Percentiles rank a stretch among this genome's conserved stretches.
Evolutionary conservation across 2,113 vertebrate species (phyloP).

Genomic region (Dunckerocampus dactyliophorus): DNA sequence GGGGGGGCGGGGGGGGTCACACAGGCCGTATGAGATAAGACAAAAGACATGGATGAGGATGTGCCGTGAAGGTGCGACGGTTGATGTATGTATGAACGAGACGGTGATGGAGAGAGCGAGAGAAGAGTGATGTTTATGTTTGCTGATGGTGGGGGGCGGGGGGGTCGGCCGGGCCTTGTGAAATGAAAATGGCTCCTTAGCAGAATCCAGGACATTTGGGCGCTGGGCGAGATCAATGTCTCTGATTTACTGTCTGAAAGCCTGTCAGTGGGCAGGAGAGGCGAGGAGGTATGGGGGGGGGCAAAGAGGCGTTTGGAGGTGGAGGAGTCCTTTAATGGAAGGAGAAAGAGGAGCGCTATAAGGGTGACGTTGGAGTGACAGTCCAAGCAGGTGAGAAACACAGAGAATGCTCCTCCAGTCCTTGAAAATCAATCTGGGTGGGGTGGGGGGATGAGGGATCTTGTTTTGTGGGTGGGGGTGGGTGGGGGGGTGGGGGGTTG

Average conservation of each 20-base stretch:
- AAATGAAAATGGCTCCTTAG: constrained; percentile 83
- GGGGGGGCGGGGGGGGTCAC: too few species aligned
- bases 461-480: constrained; percentile 57
- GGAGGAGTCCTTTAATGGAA: constrained; percentile 62
- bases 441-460: constrained; percentile 48
- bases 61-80: constrained; percentile 37
- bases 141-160: constrained; percentile 57
- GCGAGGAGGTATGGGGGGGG: constrained; percentile 10
- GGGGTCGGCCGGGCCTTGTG: constrained; percentile 62
- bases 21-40: too few species aligned
- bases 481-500: constrained; percentile 29
- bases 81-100: constrained; percentile 58
- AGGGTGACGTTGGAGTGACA: constrained; percentile 53
- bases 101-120: constrained; percentile 46
- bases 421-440: constrained; percentile 62
- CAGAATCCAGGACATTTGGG: constrained; percentile 77
- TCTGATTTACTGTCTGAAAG: constrained; percentile 81
- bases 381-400: constrained; percentile 41
- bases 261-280: constrained; percentile 69
- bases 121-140: constrained; percentile 57
- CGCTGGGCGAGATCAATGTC: constrained; percentile 75
- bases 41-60: too few species aligned
- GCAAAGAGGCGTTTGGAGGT: constrained; percentile 50
- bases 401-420: constrained; percentile 57
- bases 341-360: constrained; percentile 43